Conservation (phyloP, 1,140 invertebrate species). For the Glomeris maerens region DNA sequence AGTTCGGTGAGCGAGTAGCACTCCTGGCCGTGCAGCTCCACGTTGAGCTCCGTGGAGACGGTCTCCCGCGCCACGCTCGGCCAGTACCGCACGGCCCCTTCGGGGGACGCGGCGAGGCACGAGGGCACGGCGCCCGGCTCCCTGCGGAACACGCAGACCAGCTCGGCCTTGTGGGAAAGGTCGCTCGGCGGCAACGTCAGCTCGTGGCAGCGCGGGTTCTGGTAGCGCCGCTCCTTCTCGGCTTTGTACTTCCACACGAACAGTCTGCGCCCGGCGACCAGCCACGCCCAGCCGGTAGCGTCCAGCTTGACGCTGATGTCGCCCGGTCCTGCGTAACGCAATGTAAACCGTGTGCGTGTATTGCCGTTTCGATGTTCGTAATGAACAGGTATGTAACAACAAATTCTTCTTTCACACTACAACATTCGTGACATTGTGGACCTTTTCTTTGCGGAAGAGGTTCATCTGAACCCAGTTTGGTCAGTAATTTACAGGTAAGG, state of each 20-base stretch:
- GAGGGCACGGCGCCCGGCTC: slow-evolving; percentile 56
- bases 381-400: no score
- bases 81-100: slow-evolving; percentile 84
- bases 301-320: slow-evolving; percentile 45
- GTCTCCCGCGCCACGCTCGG: slow-evolving; percentile 73
- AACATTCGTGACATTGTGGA: no score
- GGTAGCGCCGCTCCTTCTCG: slow-evolving; percentile 16
- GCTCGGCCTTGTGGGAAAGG: slow-evolving; percentile 74
- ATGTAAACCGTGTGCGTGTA: no score
- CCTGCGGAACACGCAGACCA: slow-evolving; percentile 61
- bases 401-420: no score
- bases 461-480: no score
- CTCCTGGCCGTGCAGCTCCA: slow-evolving; percentile 62
- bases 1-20: slow-evolving; percentile 52
- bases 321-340: slow-evolving; percentile 26
- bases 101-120: slow-evolving; percentile 82
- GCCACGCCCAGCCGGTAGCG: slow-evolving; percentile 60
- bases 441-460: no score
- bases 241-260: slow-evolving; percentile 71
- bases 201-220: slow-evolving; percentile 48
- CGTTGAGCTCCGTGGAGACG: slow-evolving; percentile 63
- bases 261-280: slow-evolving; percentile 67
- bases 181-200: slow-evolving; percentile 78
- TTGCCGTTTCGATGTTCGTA: no score
- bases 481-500: no score